These are phyloP conservation scores for Microctenopoma stevenorrisi DNA, from an alignment of 2,797 vertebrate species.

Conservation along the genomic window DNA sequence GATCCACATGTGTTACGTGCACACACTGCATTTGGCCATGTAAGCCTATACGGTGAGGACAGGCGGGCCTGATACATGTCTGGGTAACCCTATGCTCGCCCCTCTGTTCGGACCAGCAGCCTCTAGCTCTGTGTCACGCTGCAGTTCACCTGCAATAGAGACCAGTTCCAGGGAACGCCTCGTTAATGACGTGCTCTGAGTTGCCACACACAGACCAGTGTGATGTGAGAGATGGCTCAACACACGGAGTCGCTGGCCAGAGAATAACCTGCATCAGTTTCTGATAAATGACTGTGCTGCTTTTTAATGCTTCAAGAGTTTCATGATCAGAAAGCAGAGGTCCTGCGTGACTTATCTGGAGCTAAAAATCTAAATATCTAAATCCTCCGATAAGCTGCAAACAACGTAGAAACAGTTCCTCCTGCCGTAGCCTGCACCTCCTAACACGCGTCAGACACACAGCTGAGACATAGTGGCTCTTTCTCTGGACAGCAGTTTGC, in stretches of 20 bases:
- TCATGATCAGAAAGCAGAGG: no score
- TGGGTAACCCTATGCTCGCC: constrained; percentile 55
- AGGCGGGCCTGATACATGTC: constrained; percentile 54
- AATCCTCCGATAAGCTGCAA: not conserved
- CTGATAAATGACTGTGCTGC: no score
- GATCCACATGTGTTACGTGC: constrained; percentile 40
- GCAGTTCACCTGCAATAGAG: constrained; percentile 29
- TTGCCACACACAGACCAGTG: not conserved
- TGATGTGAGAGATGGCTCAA: constrained; percentile 1
- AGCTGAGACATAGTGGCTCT: not conserved
- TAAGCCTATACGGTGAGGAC: constrained; percentile 63
- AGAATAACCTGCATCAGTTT: not conserved
- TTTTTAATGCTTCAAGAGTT: no score
- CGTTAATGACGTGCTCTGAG: constrained; percentile 20
- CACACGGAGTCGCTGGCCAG: not conserved
- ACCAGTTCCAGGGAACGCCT: constrained; percentile 29
- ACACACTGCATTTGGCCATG: constrained; percentile 42
- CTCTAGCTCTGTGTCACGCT: constrained; percentile 24
- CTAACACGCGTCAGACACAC: not conserved
- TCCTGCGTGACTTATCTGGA: no score
- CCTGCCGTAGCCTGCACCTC: no score
- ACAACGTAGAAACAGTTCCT: not conserved
- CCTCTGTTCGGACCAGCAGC: constrained; percentile 14
- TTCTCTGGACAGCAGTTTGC: not conserved
- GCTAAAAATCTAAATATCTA: not conserved